Percentiles rank a stretch among this genome's conserved stretches.
Evolutionary conservation across 2,888 invertebrate species (phyloP).

Genomic region (Pseudococcus viburni): DNA sequence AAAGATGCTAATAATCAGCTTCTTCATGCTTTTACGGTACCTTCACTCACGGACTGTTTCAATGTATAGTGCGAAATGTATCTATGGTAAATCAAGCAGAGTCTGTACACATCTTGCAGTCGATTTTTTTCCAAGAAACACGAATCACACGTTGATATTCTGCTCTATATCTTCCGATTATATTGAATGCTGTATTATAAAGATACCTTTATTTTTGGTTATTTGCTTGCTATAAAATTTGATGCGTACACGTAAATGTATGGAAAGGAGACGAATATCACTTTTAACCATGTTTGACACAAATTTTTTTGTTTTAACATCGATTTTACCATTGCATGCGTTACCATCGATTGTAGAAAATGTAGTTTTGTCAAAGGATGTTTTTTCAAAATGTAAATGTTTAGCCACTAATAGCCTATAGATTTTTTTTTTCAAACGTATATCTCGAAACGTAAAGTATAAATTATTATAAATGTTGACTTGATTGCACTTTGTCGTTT

Average conservation of each 20-base stretch:
- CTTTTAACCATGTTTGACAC: background rate
- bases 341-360: conserved; percentile 58
- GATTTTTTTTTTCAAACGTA: background rate
- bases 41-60: conserved; percentile 5
- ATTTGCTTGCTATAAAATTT: conserved; percentile 25
- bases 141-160: background rate
- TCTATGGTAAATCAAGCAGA: background rate
- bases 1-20: background rate
- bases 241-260: background rate
- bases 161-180: background rate
- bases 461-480: background rate
- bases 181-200: conserved; percentile 9
- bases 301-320: conserved; percentile 43
- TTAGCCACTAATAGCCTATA: conserved; percentile 50
- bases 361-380: conserved; percentile 42
- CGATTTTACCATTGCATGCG: conserved; percentile 29
- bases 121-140: background rate
- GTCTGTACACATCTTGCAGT: background rate
- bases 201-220: background rate
- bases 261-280: background rate
- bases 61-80: background rate
- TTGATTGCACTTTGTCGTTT: background rate
- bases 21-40: background rate
- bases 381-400: conserved; percentile 41
- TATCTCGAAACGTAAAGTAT: background rate